Conservation (phyloP, 92 coral and sea anemone species). For the Porites evermanni region DNA sequence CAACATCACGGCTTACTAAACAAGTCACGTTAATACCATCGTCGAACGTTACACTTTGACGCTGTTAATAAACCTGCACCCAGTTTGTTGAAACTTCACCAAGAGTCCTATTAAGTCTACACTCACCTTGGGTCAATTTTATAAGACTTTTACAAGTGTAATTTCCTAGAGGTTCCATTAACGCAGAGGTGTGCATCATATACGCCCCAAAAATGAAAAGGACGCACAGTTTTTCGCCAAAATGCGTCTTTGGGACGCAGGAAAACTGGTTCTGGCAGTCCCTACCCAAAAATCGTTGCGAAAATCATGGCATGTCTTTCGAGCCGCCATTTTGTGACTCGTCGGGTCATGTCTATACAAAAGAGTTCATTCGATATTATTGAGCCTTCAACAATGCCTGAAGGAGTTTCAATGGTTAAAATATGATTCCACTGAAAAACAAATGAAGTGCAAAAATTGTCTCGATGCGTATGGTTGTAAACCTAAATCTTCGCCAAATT, state of each 20-base stretch:
- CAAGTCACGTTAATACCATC: no score
- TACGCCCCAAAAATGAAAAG: not conserved
- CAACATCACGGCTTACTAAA: no score
- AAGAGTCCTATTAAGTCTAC: no score
- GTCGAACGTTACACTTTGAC: no score
- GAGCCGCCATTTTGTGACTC: constrained; percentile 9
- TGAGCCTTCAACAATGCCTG: not conserved
- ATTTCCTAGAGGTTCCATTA: not conserved
- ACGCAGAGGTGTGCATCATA: not conserved
- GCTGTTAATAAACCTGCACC: no score
- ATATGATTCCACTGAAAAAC: constrained; percentile 13
- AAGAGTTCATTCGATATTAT: constrained; percentile 1
- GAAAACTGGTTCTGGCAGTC: not conserved
- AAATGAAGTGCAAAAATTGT: constrained; percentile 10
- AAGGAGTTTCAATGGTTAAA: not conserved
- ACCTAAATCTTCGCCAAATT: not conserved
- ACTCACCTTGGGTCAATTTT: no score
- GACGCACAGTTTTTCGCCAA: not conserved
- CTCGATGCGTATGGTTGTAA: not conserved
- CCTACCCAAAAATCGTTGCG: not conserved
- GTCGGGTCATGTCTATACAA: constrained; percentile 1
- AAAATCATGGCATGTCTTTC: constrained; percentile 11
- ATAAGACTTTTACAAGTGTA: no score
- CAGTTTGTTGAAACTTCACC: no score
- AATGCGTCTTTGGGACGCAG: not conserved